Percentiles rank a stretch among this genome's conserved stretches.
Conservation (phyloP, 2,113 vertebrate species). For the Seriola dumerili region DNA sequence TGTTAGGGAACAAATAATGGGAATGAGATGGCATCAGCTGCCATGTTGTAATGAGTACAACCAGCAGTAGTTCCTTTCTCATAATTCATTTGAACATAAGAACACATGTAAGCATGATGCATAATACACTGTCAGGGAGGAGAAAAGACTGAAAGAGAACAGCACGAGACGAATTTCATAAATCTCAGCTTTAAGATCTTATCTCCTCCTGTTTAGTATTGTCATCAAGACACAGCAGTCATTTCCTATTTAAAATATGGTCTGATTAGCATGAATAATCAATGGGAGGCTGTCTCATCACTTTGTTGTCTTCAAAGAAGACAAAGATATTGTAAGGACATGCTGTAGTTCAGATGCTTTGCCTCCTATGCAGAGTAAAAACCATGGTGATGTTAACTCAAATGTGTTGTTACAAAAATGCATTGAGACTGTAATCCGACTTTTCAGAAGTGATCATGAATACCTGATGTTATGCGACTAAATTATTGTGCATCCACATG, state of each 20-base stretch:
- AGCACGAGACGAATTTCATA: background rate
- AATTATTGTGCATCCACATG: conserved; percentile 44
- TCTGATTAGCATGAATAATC: conserved; percentile 42
- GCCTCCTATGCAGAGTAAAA: background rate
- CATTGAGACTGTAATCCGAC: conserved; percentile 16
- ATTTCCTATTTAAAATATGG: conserved; percentile 4
- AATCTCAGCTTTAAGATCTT: conserved; percentile 21
- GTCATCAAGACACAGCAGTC: conserved; percentile 21
- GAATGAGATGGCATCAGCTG: conserved; percentile 1
- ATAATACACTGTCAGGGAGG: conserved; percentile 35
- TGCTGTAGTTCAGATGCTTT: conserved; percentile 16
- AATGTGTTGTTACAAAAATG: conserved; percentile 9
- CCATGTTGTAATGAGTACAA: background rate
- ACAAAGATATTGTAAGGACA: conserved; percentile 11
- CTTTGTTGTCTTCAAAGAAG: conserved; percentile 12
- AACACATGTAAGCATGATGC: conserved; percentile 42
- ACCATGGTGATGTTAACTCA: conserved; percentile 6
- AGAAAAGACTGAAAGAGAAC: conserved; percentile 15
- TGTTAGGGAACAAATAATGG: conserved; percentile 13
- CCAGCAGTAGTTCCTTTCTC: background rate
- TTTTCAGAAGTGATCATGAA: conserved; percentile 33
- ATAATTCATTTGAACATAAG: conserved; percentile 41
- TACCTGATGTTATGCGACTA: conserved; percentile 21
- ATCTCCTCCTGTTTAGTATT: conserved; percentile 8
- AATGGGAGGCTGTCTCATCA: conserved; percentile 34